Evolutionary conservation across 2,888 invertebrate genomes (phyloP).

Genomic region (Anthrax anthrax): DNA sequence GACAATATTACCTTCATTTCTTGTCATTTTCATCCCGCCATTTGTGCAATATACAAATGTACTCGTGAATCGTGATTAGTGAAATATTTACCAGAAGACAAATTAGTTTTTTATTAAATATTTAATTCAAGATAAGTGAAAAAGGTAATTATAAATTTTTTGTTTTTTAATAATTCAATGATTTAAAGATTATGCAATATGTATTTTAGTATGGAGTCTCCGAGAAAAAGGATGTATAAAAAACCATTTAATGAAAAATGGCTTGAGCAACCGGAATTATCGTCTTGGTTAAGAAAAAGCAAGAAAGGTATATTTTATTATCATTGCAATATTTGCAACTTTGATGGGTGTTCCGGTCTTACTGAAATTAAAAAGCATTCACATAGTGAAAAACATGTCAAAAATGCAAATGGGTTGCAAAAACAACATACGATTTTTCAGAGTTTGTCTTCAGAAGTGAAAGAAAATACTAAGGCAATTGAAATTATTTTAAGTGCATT

Average conservation of each 20-base stretch:
- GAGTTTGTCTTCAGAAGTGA: not conserved
- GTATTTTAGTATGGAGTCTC: too few relatives aligned
- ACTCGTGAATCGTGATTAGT: too few relatives aligned
- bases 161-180: too few relatives aligned
- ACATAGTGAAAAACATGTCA: not conserved
- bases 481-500: not conserved
- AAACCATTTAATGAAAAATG: not conserved
- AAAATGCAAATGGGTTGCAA: not conserved
- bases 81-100: too few relatives aligned
- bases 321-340: not conserved
- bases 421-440: not conserved
- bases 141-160: too few relatives aligned
- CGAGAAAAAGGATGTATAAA: too few relatives aligned
- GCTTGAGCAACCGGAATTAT: not conserved
- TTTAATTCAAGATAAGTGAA: too few relatives aligned
- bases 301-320: not conserved
- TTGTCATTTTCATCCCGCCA: too few relatives aligned
- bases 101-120: too few relatives aligned
- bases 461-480: not conserved
- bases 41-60: too few relatives aligned
- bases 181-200: too few relatives aligned
- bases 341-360: not conserved
- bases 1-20: too few relatives aligned
- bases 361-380: not conserved
- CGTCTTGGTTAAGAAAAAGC: not conserved